Percentiles rank a stretch among this genome's conserved stretches.
phyloP scores from a whole-genome alignment of 2,888 invertebrate species.

The Sialis lutaria region DNA sequence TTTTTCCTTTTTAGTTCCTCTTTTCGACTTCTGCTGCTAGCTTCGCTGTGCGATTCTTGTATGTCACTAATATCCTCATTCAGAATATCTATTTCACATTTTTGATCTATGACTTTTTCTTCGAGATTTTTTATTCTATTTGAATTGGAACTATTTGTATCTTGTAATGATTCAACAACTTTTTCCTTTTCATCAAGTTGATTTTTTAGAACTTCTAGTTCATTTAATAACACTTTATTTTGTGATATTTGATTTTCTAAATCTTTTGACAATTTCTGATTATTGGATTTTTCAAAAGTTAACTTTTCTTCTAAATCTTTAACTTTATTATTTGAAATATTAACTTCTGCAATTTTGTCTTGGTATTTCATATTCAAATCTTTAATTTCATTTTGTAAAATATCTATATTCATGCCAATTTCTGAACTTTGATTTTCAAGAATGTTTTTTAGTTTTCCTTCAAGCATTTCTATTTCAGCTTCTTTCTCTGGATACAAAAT shows the following conservation, averaged over 20 bases:
- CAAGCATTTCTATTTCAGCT: conserved; percentile 27
- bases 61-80: conserved; percentile 32
- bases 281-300: neutral
- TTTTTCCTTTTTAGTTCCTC: conserved; percentile 22
- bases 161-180: conserved; percentile 15
- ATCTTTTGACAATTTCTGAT: neutral
- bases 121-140: conserved; percentile 25
- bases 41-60: conserved; percentile 21
- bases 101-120: conserved; percentile 30
- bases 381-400: conserved; percentile 3
- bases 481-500: conserved; percentile 35
- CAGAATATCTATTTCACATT: conserved; percentile 34
- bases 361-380: conserved; percentile 6
- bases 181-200: conserved; percentile 10
- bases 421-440: conserved; percentile 4
- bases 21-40: conserved; percentile 8
- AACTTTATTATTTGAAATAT: conserved; percentile 7
- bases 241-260: conserved; percentile 8
- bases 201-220: conserved; percentile 11
- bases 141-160: no score
- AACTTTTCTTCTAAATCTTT: neutral
- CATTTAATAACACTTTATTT: conserved; percentile 11
- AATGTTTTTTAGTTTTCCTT: conserved; percentile 12
- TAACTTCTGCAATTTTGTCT: conserved; percentile 4
- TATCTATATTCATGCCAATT: neutral